Percentiles rank a stretch among this genome's conserved stretches.
Conservation (phyloP, 2,797 vertebrate genomes). For the Megalops cyprinoides region DNA sequence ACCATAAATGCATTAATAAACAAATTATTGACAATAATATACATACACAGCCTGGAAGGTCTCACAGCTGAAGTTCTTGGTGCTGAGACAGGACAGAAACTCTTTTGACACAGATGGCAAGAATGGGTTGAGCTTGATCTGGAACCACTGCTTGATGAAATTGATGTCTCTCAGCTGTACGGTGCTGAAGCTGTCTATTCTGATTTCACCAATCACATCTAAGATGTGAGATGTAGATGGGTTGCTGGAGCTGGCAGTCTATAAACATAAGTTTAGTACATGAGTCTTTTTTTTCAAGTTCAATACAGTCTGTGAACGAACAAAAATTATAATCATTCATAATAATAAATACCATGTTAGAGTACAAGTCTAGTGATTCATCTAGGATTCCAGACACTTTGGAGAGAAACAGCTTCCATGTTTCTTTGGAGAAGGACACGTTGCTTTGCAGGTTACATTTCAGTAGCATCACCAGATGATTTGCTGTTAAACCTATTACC, state of each 20-base stretch:
- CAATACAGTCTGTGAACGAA: neutral
- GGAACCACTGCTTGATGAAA: constrained; percentile 65
- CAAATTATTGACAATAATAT: no score
- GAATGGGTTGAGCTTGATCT: constrained; percentile 59
- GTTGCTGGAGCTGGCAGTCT: constrained; percentile 54
- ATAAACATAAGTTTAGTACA: neutral
- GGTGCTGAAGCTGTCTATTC: constrained; percentile 50
- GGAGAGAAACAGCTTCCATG: constrained; percentile 66
- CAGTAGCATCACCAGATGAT: constrained; percentile 54
- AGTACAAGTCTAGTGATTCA: constrained; percentile 61
- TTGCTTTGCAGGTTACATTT: constrained; percentile 47
- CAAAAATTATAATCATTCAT: neutral
- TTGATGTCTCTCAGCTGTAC: constrained; percentile 35
- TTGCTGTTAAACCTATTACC: constrained; percentile 51
- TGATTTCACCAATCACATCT: constrained; percentile 64
- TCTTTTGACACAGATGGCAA: constrained; percentile 52
- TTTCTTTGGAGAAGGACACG: constrained; percentile 41
- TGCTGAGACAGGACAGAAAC: constrained; percentile 68
- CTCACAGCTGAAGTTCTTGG: constrained; percentile 56
- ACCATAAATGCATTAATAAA: neutral
- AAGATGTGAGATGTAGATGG: constrained; percentile 50
- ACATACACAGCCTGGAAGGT: constrained; percentile 68
- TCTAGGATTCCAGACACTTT: constrained; percentile 58
- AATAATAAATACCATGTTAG: constrained; percentile 53
- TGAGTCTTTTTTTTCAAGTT: neutral